These are phyloP conservation scores for Dipodomys spectabilis DNA, from an alignment of 2,113 vertebrate species.

Conservation along the genomic window DNA sequence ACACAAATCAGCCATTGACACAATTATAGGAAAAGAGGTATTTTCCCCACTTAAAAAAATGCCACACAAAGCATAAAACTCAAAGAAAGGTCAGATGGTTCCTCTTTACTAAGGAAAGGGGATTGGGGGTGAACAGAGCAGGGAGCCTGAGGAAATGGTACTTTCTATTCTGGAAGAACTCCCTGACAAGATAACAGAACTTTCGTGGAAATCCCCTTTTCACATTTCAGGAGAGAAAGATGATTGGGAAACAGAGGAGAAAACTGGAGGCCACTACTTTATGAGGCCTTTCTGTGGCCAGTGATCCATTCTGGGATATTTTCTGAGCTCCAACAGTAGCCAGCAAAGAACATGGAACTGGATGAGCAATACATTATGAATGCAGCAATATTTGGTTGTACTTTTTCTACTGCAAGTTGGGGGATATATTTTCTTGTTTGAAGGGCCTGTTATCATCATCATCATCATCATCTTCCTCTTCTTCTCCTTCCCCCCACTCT, in stretches of 20 bases:
- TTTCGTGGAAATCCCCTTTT: not conserved
- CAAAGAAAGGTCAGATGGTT: not conserved
- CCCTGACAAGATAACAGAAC: not conserved
- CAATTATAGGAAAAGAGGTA: not conserved
- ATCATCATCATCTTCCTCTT: no score
- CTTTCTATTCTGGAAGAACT: not conserved
- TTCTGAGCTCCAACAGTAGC: not conserved
- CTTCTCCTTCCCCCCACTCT: not conserved
- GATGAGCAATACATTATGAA: not conserved
- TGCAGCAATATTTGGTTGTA: not conserved
- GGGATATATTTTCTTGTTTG: not conserved
- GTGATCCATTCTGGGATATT: not conserved
- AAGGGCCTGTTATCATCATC: not conserved
- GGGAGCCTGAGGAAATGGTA: not conserved
- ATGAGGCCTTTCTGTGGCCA: no score
- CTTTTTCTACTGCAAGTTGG: not conserved
- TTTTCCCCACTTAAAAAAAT: not conserved
- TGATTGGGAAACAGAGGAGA: not conserved
- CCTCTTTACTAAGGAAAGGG: no score
- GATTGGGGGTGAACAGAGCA: not conserved
- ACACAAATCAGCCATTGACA: not conserved
- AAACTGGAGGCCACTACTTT: not conserved
- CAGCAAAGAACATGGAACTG: not conserved
- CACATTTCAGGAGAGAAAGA: not conserved
- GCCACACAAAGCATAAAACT: not conserved